Conservation (phyloP, 2,797 vertebrate genomes). For the Carduelis carduelis region DNA sequence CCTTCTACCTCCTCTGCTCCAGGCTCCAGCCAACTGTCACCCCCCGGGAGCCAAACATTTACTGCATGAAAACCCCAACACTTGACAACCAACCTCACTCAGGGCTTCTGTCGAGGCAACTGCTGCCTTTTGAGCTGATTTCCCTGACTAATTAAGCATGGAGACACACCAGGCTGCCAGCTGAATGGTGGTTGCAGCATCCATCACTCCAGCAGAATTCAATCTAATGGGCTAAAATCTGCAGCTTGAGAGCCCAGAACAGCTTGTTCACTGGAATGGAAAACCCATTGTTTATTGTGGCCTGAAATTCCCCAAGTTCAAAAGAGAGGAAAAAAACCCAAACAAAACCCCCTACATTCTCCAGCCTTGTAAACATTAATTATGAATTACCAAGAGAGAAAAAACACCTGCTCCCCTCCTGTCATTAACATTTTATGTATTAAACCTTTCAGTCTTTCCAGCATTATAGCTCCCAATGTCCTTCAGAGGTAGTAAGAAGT, state of each 20-base stretch:
- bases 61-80: not conserved
- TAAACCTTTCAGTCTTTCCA: not conserved
- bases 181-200: not conserved
- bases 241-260: not conserved
- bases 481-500: not conserved
- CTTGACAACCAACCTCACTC: not conserved
- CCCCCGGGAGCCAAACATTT: not conserved
- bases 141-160: conserved; percentile 38
- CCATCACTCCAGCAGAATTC: conserved; percentile 10
- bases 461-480: not conserved
- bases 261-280: not conserved
- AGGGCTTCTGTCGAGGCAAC: conserved; percentile 22
- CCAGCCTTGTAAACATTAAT: conserved; percentile 3
- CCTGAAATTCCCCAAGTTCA: conserved; percentile 7
- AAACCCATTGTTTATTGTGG: not conserved
- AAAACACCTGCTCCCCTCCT: conserved; percentile 15
- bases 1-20: not conserved
- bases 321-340: not conserved
- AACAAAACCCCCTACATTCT: not conserved
- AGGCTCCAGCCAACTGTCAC: not conserved
- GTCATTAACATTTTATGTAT: not conserved
- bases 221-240: not conserved
- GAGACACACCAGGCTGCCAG: conserved; percentile 5
- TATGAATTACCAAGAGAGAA: conserved; percentile 3
- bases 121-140: conserved; percentile 40